Evolutionary conservation across 2,797 vertebrate genomes (phyloP), one percentile per base, ranked within the genome.

Genomic region (Columba guinea): DNA sequence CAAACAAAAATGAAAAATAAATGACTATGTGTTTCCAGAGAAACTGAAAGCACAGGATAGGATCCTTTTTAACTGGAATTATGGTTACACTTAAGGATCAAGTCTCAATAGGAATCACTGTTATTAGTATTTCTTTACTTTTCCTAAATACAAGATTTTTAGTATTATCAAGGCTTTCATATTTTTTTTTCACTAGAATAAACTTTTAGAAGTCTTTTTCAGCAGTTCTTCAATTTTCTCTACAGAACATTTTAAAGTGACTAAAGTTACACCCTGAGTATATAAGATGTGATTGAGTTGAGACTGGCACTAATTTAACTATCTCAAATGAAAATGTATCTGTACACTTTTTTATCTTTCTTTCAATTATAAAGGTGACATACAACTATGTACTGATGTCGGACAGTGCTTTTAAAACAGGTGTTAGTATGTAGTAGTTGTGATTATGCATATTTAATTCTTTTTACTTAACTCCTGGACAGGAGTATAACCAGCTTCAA

Each of bases 401-500:
- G 93, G 70, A 96, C 8, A 89, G 28, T 60, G 18, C 19, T 96
- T 97, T 95, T 90, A 88, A 94, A 96, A 94, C 75, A 90, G 30
- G 6, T 92, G 79, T 95, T 77, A 90, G 52, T 81, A 44, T 21
- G 27, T 58, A 95, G 77, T 85, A 84, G 49, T 41, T 59, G 88
- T 60, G 60, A 94, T 87, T 90, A 91, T 76, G 32, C 22, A 69
- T 37, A 93, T 58, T 85, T 85, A 83, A 80, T 92, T 96, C 13
- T 79, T 95, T 93, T 87, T 91, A 92, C 74, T 91, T 87, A 95
- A 65, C 39, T 49, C 68, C 74, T 89, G 44, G 46, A 60, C 55
- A 95, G 67, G 75, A 95, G 20, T 69, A 75, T 32, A 22, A 84
- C 11, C 24, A 63, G 52, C 35, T 91, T 87, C 65, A 87, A 83